Evolutionary conservation across 2,113 vertebrate genomes (phyloP).

Genomic region (Etia nguti): DNA sequence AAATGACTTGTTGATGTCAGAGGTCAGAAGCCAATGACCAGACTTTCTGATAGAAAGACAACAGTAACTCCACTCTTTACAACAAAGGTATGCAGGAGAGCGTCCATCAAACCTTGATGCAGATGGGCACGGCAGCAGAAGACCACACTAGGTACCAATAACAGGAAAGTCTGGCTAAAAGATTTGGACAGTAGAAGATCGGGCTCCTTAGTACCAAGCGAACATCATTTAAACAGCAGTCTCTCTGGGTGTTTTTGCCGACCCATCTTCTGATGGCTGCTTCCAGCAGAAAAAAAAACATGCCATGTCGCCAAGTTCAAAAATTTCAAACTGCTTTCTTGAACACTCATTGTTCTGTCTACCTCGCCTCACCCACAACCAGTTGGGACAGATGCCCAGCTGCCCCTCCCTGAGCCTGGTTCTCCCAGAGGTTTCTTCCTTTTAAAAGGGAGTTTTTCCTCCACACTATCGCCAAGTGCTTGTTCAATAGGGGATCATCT

Average conservation of each 20-base stretch:
- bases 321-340: not conserved
- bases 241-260: accelerated
- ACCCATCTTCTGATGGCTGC: not conserved
- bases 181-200: not conserved
- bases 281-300: accelerated
- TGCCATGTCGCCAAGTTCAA: not conserved
- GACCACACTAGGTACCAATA: not conserved
- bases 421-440: not conserved
- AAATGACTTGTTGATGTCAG: not conserved
- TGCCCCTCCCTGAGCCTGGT: accelerated
- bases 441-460: not conserved
- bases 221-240: not conserved
- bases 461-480: not conserved
- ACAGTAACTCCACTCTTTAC: not conserved
- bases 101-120: accelerated
- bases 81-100: not conserved
- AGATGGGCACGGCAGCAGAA: not conserved
- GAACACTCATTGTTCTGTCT: not conserved
- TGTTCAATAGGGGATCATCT: not conserved
- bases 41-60: not conserved
- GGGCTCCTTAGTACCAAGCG: accelerated
- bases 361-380: accelerated
- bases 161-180: not conserved
- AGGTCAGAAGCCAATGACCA: not conserved
- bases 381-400: not conserved